Base-by-base conservation (phyloP, 2,113 vertebrate species). In the Plecotus auritus region DNA sequence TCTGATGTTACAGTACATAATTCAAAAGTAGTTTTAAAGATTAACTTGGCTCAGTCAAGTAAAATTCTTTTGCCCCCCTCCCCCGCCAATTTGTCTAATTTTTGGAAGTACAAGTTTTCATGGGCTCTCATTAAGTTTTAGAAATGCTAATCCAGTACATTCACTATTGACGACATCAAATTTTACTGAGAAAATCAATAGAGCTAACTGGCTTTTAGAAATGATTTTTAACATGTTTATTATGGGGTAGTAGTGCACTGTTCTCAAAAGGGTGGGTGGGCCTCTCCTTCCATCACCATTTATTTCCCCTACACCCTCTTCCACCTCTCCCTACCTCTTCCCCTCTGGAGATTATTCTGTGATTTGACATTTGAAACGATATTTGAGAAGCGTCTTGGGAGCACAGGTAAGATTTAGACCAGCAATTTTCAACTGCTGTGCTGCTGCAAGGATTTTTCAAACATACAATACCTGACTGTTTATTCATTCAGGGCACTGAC, bases 101-200 rank as follows among this genome's bases (percentile, higher is more conserved):
- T 96, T 96, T 90, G n/a, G n/a, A 94, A 85, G 61, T 77, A 83
- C 1, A 94, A 66, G 11, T 94, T 93, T 84, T 54, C 51, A 69
- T 92, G 94, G 84, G 76, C 32, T 94, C 64, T 61, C 9, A 42
- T 70, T 84, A 66, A 74, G 18, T 90, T 92, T 85, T 88, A 64
- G 95, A 97, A 88, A 74, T 66, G 47, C 45, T 83, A 12, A 84
- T 72, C 83, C 45, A 59, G 22, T 78, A 42, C 6, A 74, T 72
- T 94, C 35, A 80, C n/a, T 92, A 54, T 51, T 93, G 70, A 20
- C 80, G 23, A 92, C 95, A 67, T 94, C 92, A 89, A 87, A 4
- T 10, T 72, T 94, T 85, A 78, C 22, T 73, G 54, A 95, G 76
- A 69, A 88, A 87, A 82, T 81, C 74, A 78, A 77, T 82, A 81